Evolutionary conservation across 2,888 invertebrate species (phyloP), one percentile per base, ranked within the genome.

Genomic region (Lysandra bellargus): DNA sequence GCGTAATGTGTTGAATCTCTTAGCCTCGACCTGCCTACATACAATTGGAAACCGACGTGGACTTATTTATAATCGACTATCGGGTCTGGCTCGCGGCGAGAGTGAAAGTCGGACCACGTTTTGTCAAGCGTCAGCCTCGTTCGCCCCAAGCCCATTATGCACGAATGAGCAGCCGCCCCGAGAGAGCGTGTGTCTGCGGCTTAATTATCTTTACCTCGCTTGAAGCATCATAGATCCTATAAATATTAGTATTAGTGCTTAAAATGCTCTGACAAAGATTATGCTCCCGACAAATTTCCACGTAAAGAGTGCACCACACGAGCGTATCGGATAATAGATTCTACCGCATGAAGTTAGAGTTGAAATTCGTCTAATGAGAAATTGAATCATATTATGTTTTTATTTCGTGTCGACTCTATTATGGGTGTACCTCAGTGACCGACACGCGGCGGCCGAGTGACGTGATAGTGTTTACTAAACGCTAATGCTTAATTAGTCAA

Each of bases 121-220:
- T 93, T 92, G 93, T 92, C 92, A 92, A 91, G 91, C 91, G 88
- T 90, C 91, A 89, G 91, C 85, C 89, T 89, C 88, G 87, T 83
- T 89, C 87, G 89, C 92, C 88, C 90, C 86, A 87, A 90, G 91
- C 89, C 91, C 92, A 94, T 94, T 94, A 94, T 92, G 93, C 93
- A 93, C 93, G 93, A 94, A 93, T 93, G 91, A 94, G 87, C 92
- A 92, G 88, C 90, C 92, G 90, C 93, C 93, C 92, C 92, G 91
- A 93, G 93, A 94, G 94, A 93, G 89, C 91, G 91, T 89, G 88
- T 92, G 90, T 90, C 91, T 88, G 88, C 85, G 86, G 87, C 87
- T 89, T 92, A 92, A 93, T 93, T 91, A 92, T 92, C 85, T 87
- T 80, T 76, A 80, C 80, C 53, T 82, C 53, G 69, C 80, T 53